A percentile compares a stretch with the other conserved stretches of the same genome.
Conservation (phyloP, 2,888 invertebrate species). For the Pinctada fucata region DNA sequence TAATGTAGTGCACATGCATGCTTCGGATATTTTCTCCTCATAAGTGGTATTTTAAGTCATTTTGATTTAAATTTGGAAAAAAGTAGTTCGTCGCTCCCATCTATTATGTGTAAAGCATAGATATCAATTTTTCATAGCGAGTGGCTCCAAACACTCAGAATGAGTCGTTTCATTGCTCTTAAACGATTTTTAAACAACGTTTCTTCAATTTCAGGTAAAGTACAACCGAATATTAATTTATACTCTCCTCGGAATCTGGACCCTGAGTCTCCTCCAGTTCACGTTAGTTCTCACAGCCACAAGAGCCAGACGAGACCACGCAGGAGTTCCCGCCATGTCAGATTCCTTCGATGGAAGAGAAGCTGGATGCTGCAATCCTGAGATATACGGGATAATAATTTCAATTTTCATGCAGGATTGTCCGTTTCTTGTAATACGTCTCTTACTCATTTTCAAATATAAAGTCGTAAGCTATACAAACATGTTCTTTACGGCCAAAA, state of each 20-base stretch:
- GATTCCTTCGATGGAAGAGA: constrained; percentile 28
- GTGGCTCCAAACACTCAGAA: too few relatives aligned
- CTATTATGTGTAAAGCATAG: too few relatives aligned
- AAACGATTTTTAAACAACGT: too few relatives aligned
- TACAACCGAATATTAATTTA: constrained; percentile 88
- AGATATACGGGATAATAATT: constrained; percentile 67
- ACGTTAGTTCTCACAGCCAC: constrained; percentile 95
- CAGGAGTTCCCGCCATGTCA: constrained; percentile 53
- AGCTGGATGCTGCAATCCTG: constrained; percentile 64
- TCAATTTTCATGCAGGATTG: constrained; percentile 74
- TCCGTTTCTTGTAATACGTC: constrained; percentile 76
- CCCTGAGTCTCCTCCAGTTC: constrained; percentile 95
- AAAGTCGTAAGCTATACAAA: constrained; percentile 95
- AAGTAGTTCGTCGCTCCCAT: too few relatives aligned
- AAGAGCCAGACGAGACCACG: constrained; percentile 71
- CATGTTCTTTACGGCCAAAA: constrained; percentile 96
- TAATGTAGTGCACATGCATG: too few relatives aligned
- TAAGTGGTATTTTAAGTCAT: too few relatives aligned
- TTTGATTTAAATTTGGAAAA: too few relatives aligned
- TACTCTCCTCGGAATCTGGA: constrained; percentile 92
- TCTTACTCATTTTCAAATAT: constrained; percentile 91
- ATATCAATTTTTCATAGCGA: too few relatives aligned
- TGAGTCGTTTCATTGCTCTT: too few relatives aligned
- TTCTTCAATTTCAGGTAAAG: constrained; percentile 64
- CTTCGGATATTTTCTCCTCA: too few relatives aligned